phyloP scores from a whole-genome alignment of 1,140 invertebrate genomes.

The Musca domestica region DNA sequence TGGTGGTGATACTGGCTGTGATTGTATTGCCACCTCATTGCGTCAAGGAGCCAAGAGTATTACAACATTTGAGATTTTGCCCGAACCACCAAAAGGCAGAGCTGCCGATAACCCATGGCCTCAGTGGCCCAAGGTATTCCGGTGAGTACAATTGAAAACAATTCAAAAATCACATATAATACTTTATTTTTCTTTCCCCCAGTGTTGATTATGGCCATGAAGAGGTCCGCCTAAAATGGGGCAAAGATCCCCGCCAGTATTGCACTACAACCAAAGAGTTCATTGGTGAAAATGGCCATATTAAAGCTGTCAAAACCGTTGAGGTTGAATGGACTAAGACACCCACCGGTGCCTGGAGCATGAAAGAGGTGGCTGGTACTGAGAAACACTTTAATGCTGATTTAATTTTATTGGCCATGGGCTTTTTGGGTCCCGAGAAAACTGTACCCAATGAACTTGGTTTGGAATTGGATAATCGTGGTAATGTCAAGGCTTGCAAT shows the following conservation, averaged over 20 bases:
- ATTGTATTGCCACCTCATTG: conserved; percentile 97
- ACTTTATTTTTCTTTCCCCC: conserved; percentile 13
- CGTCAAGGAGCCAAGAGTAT: conserved; percentile 96
- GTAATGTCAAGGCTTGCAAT: conserved; percentile 84
- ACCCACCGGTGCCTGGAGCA: conserved; percentile 89
- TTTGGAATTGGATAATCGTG: conserved; percentile 82
- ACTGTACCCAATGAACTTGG: conserved; percentile 82
- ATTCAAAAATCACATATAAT: background rate
- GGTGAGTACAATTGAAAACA: conserved; percentile 40
- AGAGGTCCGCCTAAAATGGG: conserved; percentile 89
- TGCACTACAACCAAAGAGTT: conserved; percentile 95
- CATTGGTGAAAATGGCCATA: conserved; percentile 84
- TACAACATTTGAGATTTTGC: conserved; percentile 96
- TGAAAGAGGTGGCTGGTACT: conserved; percentile 82
- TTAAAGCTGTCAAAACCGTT: conserved; percentile 86
- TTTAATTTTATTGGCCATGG: conserved; percentile 95
- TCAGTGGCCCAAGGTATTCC: conserved; percentile 94
- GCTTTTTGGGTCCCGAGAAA: conserved; percentile 95
- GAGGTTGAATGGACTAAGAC: conserved; percentile 93
- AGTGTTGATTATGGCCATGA: conserved; percentile 98
- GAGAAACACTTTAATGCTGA: conserved; percentile 86
- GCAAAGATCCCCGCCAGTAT: conserved; percentile 91
- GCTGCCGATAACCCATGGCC: conserved; percentile 95
- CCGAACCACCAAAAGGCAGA: conserved; percentile 79
- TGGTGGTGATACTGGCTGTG: conserved; percentile 98